Base-by-base conservation (phyloP, 2,888 invertebrate species). In the Acrobasis repandana region DNA sequence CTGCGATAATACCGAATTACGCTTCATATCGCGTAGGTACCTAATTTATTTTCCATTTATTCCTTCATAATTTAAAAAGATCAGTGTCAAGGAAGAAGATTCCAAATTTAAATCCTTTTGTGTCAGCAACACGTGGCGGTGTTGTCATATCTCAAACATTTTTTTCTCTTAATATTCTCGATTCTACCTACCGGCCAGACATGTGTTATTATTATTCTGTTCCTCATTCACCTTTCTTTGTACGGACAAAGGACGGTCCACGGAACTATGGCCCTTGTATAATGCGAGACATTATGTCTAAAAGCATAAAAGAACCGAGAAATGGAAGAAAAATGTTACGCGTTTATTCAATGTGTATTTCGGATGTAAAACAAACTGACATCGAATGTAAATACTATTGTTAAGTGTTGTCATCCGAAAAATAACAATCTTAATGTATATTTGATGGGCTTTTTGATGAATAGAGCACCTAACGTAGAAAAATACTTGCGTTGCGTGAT, bases 331-430 rank as follows among this genome's bases (percentile, higher is more conserved):
- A 85, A 81, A 86, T 88, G 86, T 83, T 88, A 83, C 83, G 84
- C 86, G 82, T 82, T 84, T 80, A 87, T 90, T 89, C 86, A 88
- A 85, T 84, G 84, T 82, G 83, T 87, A 85, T 89, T 90, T 88
- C 80, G 85, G 85, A 87, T 88, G 89, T 90, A 90, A 90, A 91
- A 91, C 90, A 91, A 90, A 90, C 91, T 92, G 90, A 90, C 91
- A 87, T 86, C 84, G 85, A 90, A 90, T 90, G 89, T 91, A 91
- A 92, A 91, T 90, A 92, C 86, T 86, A 88, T 92, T 91, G 90
- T 91, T 79, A 78, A 76, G 80, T 80, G 88, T 83, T 88, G 86
- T 87, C 88, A 86, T 83, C 78, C 82, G 80, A 85, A 82, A 84
- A 85, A 86, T 88, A 82, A 86, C 80, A 78, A 81, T 80, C 77